Evolutionary conservation across 2,113 vertebrate species (phyloP).

Genomic region (Sylvilagus bachmani): DNA sequence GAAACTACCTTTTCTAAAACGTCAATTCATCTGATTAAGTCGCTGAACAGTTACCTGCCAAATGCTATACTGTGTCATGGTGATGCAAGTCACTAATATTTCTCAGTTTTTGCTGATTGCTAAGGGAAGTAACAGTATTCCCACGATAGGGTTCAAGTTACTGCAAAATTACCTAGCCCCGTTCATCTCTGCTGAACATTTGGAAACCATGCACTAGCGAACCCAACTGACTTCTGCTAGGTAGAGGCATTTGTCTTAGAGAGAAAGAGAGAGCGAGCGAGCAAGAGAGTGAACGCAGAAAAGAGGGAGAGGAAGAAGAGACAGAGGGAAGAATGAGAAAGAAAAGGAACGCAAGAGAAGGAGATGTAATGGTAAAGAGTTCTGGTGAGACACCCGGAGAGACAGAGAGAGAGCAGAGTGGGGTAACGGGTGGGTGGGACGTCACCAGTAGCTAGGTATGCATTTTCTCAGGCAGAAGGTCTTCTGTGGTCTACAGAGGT

Average conservation of each 20-base stretch:
- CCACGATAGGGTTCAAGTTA: conserved; percentile 87
- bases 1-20: conserved; percentile 89
- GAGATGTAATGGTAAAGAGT: conserved; percentile 73
- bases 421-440: conserved; percentile 80
- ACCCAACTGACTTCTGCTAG: conserved; percentile 89
- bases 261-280: conserved; percentile 75
- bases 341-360: conserved; percentile 83
- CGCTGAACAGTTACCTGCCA: conserved; percentile 89
- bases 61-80: conserved; percentile 87
- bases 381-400: conserved; percentile 84
- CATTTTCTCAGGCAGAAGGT: conserved; percentile 86
- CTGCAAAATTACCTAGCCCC: conserved; percentile 86
- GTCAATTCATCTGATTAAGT: conserved; percentile 86
- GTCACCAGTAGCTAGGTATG: conserved; percentile 79
- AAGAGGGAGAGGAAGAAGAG: conserved; percentile 73
- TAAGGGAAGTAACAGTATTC: conserved; percentile 88
- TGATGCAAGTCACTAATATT: conserved; percentile 89
- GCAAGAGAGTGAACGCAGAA: conserved; percentile 73
- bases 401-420: conserved; percentile 76
- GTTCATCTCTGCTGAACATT: conserved; percentile 87
- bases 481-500: conserved; percentile 82
- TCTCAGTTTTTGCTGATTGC: conserved; percentile 88
- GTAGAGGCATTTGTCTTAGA: conserved; percentile 87
- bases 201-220: conserved; percentile 90
- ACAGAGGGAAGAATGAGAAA: conserved; percentile 78